Conservation (phyloP, 2,888 invertebrate species). For the Lordiphosa fenestrarum region DNA sequence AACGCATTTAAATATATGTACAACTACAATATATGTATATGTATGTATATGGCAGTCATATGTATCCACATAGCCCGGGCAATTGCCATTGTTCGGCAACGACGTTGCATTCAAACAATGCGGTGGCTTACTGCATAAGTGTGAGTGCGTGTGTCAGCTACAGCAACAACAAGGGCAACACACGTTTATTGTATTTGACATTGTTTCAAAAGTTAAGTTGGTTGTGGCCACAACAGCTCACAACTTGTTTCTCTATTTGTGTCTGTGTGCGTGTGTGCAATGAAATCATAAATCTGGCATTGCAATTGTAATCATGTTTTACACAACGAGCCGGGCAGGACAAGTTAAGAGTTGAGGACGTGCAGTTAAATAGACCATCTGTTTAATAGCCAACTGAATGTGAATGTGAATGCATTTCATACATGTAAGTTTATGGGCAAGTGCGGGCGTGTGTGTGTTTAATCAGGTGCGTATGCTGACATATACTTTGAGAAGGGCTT, state of each 20-base stretch:
- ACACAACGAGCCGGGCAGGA: slow-evolving; percentile 7
- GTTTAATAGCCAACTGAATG: background rate
- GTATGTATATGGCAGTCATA: slow-evolving; percentile 8
- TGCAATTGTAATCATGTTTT: slow-evolving; percentile 36
- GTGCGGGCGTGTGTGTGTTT: too few species aligned
- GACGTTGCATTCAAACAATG: slow-evolving; percentile 57
- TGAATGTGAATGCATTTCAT: background rate
- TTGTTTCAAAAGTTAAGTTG: slow-evolving; percentile 69
- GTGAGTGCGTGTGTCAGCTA: slow-evolving; percentile 35
- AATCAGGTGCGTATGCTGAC: too few species aligned
- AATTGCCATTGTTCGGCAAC: slow-evolving; percentile 47
- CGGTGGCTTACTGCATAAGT: slow-evolving; percentile 26
- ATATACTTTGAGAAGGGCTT: too few species aligned
- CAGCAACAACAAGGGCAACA: slow-evolving; percentile 46
- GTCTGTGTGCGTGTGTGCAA: slow-evolving; percentile 7
- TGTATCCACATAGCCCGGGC: slow-evolving; percentile 40
- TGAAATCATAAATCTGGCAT: slow-evolving; percentile 47
- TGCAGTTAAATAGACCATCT: slow-evolving; percentile 4
- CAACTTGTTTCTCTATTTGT: slow-evolving; percentile 32
- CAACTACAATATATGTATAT: slow-evolving; percentile 11
- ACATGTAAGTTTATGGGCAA: background rate
- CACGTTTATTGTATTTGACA: slow-evolving; percentile 63
- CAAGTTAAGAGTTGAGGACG: slow-evolving; percentile 6
- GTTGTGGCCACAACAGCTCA: slow-evolving; percentile 56
- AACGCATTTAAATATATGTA: slow-evolving; percentile 28